Evolutionary conservation across 2,888 invertebrate genomes (phyloP), one percentile per base, ranked within the genome.

Genomic region (Disparrhopalites patrizii): DNA sequence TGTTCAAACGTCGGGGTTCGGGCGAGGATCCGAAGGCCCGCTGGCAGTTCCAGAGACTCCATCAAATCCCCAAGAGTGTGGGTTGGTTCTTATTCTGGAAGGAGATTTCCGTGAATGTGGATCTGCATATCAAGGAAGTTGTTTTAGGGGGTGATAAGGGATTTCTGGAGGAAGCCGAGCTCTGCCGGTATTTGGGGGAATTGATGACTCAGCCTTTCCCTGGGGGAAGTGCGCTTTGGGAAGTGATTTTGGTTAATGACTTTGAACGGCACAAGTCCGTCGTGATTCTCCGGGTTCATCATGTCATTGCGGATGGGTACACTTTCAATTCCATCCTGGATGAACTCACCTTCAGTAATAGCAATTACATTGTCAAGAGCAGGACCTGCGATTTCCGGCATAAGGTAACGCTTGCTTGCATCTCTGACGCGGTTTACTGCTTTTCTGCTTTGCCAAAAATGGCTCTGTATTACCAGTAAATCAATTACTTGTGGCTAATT

Each of bases 241-340:
- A 68, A 61, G 25, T 69, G 3, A 28, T 65, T n/a, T 5, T 69
- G 15, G 13, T 67, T 8, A 60, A 52, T 43, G 54, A 67, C 13
- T 67, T 33, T 30, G 47, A 62, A 36, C 51, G 60, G 15, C 52
- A 62, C 8, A 58, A 66, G 58, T 64, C 57, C 30, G 51, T 68
- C 3, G 27, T 72, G 33, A 66, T 70, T 18, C 66, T 72, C 30
- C 64, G 72, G 38, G 60, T 72, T 30, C 72, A 72, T 57, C 72
- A 72, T 47, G 66, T 68, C 8, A 57, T 70, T 27, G 70, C 66
- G 5, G 72, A 72, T 62, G 72, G 72, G 68, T 72, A 72, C 64
- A 72, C 65, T 38, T 69, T 68, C 40, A 72, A 72, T 36, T 57
- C 67, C 18, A 43, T 72, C 15, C 56, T 72, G 15, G 72, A 72